These are phyloP conservation scores for Esox lucius DNA, from an alignment of 2,797 vertebrate genomes.

Conservation along the genomic window DNA sequence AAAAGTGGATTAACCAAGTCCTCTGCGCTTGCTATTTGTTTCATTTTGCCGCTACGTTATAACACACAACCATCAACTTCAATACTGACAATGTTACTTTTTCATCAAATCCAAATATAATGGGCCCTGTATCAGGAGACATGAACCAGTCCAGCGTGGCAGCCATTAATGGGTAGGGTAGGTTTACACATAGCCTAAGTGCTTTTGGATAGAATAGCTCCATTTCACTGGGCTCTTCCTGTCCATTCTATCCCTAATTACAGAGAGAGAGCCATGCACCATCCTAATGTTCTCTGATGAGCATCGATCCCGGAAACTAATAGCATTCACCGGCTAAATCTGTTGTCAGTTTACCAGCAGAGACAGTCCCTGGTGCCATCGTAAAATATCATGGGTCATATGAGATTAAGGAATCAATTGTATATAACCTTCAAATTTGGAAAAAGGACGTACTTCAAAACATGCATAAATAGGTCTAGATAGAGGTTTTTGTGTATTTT, in stretches of 20 bases:
- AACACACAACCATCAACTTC: not conserved
- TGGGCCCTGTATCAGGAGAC: not conserved
- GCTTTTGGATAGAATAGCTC: constrained; percentile 23
- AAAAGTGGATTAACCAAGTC: too few relatives aligned
- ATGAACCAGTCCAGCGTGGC: not conserved
- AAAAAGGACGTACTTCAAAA: not conserved
- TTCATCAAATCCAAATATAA: too few relatives aligned
- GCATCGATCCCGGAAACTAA: constrained; percentile 42
- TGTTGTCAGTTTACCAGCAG: constrained; percentile 48
- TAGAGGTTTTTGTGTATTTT: too few relatives aligned
- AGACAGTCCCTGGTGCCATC: constrained; percentile 28
- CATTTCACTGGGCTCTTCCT: constrained; percentile 45
- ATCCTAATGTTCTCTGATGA: constrained; percentile 48
- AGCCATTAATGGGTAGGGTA: constrained; percentile 8
- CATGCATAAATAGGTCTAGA: not conserved
- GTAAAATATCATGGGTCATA: constrained; percentile 21
- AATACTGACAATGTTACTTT: too few relatives aligned
- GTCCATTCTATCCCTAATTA: constrained; percentile 46
- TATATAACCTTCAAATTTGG: constrained; percentile 15
- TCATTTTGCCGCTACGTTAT: not conserved
- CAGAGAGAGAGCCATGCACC: constrained; percentile 38
- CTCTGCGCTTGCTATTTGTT: too few relatives aligned
- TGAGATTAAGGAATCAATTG: constrained; percentile 22
- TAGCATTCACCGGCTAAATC: constrained; percentile 42
- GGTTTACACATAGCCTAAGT: not conserved